These are phyloP conservation scores for Heterodera filipjevi DNA, from an alignment of 2,888 invertebrate genomes.

Conservation along the genomic window DNA sequence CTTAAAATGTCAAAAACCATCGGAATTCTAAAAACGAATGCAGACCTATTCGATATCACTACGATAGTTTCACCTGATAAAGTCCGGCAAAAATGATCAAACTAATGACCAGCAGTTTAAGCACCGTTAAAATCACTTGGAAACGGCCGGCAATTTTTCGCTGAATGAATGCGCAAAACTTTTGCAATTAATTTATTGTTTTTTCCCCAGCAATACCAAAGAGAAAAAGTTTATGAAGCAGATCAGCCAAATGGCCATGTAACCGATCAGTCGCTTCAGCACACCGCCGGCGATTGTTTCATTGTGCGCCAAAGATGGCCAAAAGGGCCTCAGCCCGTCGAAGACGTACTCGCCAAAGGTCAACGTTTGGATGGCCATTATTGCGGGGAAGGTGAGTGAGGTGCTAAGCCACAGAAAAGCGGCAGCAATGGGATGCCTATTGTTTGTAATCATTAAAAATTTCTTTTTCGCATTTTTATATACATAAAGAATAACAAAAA, in stretches of 20 bases:
- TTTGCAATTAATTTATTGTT: not conserved
- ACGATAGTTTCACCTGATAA: slow-evolving; percentile 53
- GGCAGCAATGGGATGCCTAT: slow-evolving; percentile 54
- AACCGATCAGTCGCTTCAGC: slow-evolving; percentile 40
- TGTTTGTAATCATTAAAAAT: too few species aligned
- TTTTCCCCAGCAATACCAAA: slow-evolving; percentile 18
- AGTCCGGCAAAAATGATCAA: slow-evolving; percentile 56
- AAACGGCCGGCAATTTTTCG: slow-evolving; percentile 51
- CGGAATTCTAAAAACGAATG: too few species aligned
- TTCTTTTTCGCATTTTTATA: too few species aligned
- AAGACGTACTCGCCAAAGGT: slow-evolving; percentile 59
- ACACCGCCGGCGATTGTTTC: not conserved
- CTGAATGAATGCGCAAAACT: not conserved
- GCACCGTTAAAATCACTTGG: slow-evolving; percentile 54
- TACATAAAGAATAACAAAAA: too few species aligned
- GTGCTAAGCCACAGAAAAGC: slow-evolving; percentile 57
- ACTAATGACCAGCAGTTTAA: slow-evolving; percentile 52
- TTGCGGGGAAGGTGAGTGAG: slow-evolving; percentile 55
- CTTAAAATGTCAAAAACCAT: too few species aligned
- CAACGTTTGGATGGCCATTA: slow-evolving; percentile 56
- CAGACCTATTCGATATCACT: too few species aligned
- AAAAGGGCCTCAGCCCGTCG: slow-evolving; percentile 34
- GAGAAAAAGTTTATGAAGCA: slow-evolving; percentile 47
- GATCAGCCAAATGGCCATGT: slow-evolving; percentile 38
- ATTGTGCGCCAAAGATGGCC: slow-evolving; percentile 19